phyloP scores from a whole-genome alignment of 2,113 vertebrate species.

The Oriolus oriolus region DNA sequence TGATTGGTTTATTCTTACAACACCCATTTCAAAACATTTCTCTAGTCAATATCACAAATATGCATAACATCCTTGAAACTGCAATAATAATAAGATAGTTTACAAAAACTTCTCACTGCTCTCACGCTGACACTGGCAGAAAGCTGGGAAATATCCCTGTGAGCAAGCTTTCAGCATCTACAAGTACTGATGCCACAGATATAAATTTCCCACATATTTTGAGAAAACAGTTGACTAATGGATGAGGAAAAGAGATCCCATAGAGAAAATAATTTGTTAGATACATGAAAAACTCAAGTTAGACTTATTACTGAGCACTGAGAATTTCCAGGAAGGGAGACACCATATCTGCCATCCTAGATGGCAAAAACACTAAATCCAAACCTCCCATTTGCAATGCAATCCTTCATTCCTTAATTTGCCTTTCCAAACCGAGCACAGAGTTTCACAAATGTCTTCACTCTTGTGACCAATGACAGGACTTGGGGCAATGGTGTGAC shows the following conservation, averaged over 20 bases:
- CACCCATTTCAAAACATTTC: no score
- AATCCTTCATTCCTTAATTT: background rate
- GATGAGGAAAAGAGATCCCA: background rate
- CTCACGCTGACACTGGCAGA: no score
- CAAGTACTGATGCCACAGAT: background rate
- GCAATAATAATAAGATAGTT: no score
- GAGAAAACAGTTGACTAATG: background rate
- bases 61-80: no score
- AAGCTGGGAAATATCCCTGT: no score
- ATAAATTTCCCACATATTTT: background rate
- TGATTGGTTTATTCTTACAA: no score
- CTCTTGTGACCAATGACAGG: background rate
- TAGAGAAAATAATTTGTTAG: background rate
- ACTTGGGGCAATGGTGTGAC: rapidly evolving
- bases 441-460: background rate
- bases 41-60: no score
- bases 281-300: background rate
- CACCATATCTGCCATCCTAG: background rate
- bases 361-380: background rate
- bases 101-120: no score
- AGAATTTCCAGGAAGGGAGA: background rate
- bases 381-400: background rate
- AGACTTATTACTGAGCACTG: background rate
- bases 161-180: no score
- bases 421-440: background rate